Conservation (phyloP, 92 coral and sea anemone species). For the Pocillopora grandis region DNA sequence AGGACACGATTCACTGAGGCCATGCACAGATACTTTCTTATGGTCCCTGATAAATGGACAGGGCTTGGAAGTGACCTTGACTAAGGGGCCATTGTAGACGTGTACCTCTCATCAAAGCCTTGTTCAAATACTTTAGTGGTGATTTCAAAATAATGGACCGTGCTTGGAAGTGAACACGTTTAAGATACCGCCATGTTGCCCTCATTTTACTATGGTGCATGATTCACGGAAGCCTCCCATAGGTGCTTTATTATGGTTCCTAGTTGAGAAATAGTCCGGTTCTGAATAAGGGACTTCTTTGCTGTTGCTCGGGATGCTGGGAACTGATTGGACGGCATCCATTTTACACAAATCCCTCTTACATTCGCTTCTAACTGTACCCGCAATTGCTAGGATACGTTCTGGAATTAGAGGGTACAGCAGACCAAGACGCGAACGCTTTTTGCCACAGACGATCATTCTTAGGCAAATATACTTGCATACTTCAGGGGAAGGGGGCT, state of each 20-base stretch:
- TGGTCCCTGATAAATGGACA: conserved; percentile 99
- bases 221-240: conserved; percentile 95
- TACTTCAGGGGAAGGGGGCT: not conserved
- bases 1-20: conserved; percentile 97
- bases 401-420: too few relatives aligned
- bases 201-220: conserved; percentile 82
- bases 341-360: too few relatives aligned
- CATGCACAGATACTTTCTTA: conserved; percentile 96
- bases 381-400: too few relatives aligned
- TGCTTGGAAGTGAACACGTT: conserved; percentile 83
- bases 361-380: too few relatives aligned
- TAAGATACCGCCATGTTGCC: conserved; percentile 18
- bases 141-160: conserved; percentile 96
- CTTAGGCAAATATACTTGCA: too few relatives aligned
- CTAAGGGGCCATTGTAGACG: conserved; percentile 44
- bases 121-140: conserved; percentile 86
- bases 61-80: conserved; percentile 94
- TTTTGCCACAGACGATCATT: too few relatives aligned
- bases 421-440: too few relatives aligned
- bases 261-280: not conserved
- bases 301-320: too few relatives aligned
- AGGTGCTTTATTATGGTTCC: conserved; percentile 1
- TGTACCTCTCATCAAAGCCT: conserved; percentile 90
- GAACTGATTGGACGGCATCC: too few relatives aligned
- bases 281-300: too few relatives aligned